Evolutionary conservation across 2,113 vertebrate genomes (phyloP), one percentile per base, ranked within the genome.

Genomic region (Laterallus jamaicensis): DNA sequence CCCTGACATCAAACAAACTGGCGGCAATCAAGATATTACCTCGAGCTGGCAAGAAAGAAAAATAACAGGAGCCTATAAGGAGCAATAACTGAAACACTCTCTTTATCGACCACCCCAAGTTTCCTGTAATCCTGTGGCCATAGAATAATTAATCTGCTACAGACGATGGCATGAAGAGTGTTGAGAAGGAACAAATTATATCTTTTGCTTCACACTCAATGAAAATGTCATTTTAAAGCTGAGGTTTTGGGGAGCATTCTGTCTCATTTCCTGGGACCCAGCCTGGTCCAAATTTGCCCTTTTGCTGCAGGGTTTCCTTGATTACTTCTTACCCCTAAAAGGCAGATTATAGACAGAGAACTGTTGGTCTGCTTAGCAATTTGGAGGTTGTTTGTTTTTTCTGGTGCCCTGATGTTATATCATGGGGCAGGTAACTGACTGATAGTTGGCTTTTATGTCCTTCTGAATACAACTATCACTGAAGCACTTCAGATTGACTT

Each of bases 1-100:
- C 59, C 88, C 71, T 91, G 95, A 95, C 96, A 97, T 96, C 87
- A 96, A 95, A 95, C 78, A 96, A 94, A 88, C 60, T 81, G 90
- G 49, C 4, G 0, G 74, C 20, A 9, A 83, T 92, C 88, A 79
- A 95, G 82, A 89, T 93, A 95, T 90, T 96, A 95, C 86, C 76
- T 96, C 32, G 1, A 90, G 59, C 75, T 74, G 79, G 75, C 75
- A 90, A 92, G 81, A 74, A 88, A 88, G 60, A 96, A 91, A 94
- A 95, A 87, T 71, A 93, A 68, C 37, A 76, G 68, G 28, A 91
- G 5, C 37, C 62, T 66, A 47, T 59, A 69, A 78, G 70, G 56
- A 80, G 28, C 58, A 87, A 66, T 85, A 94, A 93, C 50, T 44
- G 59, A 87, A 91, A 81, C 60, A 68, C 5, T 77, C 90, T 84